phyloP scores from a whole-genome alignment of 2,113 vertebrate genomes.

The Phalacrocorax brasilianus region DNA sequence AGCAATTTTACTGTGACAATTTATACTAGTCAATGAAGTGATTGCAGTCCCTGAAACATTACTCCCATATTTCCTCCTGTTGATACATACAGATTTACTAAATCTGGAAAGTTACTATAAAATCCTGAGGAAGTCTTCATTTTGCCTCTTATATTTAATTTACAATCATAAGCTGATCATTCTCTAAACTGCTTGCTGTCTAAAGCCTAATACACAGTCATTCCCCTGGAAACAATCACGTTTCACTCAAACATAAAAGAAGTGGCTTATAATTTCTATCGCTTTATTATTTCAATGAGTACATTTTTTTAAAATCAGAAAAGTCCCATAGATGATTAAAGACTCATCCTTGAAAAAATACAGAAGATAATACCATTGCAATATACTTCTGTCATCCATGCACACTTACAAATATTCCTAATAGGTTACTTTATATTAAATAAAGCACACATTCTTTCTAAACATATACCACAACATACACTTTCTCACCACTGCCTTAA shows the following conservation, averaged over 20 bases:
- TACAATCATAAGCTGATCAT: neutral
- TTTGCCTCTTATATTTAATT: neutral
- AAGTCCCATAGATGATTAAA: neutral
- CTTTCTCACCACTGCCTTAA: neutral
- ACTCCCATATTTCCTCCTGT: neutral
- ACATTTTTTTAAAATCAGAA: neutral
- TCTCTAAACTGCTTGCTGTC: neutral
- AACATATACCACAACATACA: neutral
- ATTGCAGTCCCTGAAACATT: neutral
- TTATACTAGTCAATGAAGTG: neutral
- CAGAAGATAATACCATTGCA: neutral
- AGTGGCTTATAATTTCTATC: neutral
- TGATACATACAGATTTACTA: neutral
- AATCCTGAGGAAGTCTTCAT: neutral
- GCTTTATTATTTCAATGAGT: neutral
- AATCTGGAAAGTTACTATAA: neutral
- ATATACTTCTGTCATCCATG: neutral
- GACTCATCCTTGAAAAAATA: neutral
- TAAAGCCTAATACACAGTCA: neutral
- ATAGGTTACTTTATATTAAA: neutral
- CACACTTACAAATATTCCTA: neutral
- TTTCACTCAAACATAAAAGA: neutral
- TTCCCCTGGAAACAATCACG: neutral
- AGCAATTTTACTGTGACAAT: neutral
- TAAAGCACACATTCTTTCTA: neutral